Evolutionary conservation across 1,140 invertebrate species (phyloP).

Genomic region (Calephelis virginiensis): DNA sequence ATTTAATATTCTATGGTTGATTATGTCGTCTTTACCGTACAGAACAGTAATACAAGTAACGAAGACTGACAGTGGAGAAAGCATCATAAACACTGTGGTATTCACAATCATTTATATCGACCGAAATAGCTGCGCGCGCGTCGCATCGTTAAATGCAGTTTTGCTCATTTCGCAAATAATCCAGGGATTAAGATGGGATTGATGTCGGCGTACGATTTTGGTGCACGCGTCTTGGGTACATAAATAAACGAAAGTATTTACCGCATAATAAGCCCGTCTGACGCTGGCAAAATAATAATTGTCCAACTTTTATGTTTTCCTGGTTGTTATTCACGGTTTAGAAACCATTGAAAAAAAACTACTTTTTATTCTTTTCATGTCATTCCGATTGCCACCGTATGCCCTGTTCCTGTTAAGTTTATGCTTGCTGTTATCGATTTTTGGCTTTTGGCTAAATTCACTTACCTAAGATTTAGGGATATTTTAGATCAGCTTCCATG

Average conservation of each 20-base stretch:
- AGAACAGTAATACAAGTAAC: conserved; percentile 52
- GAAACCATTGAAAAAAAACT: too few species aligned
- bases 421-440: too few species aligned
- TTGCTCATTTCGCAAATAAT: conserved; percentile 65
- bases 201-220: conserved; percentile 52
- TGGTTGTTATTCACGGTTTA: conserved; percentile 28
- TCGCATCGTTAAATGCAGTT: conserved; percentile 61
- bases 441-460: too few species aligned
- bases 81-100: conserved; percentile 55
- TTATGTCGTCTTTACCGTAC: conserved; percentile 41
- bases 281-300: conserved; percentile 47
- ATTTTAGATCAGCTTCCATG: too few species aligned
- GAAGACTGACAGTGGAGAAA: conserved; percentile 57
- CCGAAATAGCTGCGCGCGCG: conserved; percentile 57
- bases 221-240: conserved; percentile 45
- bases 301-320: conserved; percentile 47
- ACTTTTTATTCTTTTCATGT: too few species aligned
- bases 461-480: too few species aligned
- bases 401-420: too few species aligned
- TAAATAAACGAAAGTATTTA: conserved; percentile 53
- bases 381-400: too few species aligned
- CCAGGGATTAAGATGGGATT: conserved; percentile 56
- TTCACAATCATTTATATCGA: conserved; percentile 58
- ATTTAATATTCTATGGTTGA: too few species aligned
- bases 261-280: conserved; percentile 43